phyloP scores from a whole-genome alignment of 92 coral and sea anemone genomes.

The Parazoanthus atlanticus region DNA sequence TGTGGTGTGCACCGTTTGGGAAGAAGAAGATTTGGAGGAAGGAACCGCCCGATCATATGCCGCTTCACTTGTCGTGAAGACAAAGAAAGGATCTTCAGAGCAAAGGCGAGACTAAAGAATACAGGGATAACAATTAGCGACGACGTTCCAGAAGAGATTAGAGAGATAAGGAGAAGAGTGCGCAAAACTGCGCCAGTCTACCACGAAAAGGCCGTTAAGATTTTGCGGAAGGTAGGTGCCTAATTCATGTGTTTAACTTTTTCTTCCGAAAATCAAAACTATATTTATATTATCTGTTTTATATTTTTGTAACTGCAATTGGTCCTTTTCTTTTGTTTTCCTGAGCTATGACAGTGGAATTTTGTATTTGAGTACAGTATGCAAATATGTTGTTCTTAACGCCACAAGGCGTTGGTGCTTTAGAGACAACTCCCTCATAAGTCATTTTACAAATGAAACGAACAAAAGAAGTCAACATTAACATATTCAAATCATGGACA shows the following conservation, averaged over 20 bases:
- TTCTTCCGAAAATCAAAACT: slow-evolving; percentile 9
- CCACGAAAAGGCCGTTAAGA: background rate
- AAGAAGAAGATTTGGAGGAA: background rate
- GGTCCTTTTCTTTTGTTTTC: slow-evolving; percentile 18
- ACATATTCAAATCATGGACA: slow-evolving; percentile 15
- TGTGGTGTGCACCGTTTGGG: too few species aligned
- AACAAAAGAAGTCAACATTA: slow-evolving; percentile 1
- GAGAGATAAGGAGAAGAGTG: background rate
- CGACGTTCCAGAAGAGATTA: background rate
- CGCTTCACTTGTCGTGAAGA: background rate
- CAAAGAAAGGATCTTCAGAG: background rate
- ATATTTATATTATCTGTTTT: background rate
- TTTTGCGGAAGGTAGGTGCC: slow-evolving; percentile 2
- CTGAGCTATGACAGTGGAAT: background rate
- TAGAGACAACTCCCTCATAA: slow-evolving; percentile 19
- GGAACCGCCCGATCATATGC: background rate
- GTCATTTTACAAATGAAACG: slow-evolving; percentile 15
- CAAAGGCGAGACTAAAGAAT: background rate
- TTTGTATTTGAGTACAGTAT: slow-evolving; percentile 8
- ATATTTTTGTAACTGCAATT: slow-evolving; percentile 3
- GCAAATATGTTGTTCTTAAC: slow-evolving; percentile 10
- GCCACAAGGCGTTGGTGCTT: slow-evolving; percentile 8
- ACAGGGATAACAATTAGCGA: background rate
- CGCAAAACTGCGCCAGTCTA: slow-evolving; percentile 8
- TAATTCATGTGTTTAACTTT: slow-evolving; percentile 15